Conservation (phyloP, 2,113 vertebrate species). For the Nerophis ophidion region DNA sequence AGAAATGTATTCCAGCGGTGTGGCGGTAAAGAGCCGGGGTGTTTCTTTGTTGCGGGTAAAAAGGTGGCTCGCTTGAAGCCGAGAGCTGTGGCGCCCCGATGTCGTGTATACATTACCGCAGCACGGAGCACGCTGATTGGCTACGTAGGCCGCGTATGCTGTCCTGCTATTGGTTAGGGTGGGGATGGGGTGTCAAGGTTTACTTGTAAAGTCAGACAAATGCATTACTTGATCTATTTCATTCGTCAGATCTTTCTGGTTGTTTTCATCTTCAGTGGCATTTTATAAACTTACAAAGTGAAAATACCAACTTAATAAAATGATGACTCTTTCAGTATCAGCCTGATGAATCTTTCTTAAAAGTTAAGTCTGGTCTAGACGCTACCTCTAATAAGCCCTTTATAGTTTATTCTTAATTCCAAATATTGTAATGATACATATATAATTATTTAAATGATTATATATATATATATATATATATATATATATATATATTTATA, state of each 20-base stretch:
- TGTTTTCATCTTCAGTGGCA: too few species aligned
- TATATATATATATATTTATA: neutral
- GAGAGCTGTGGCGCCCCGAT: constrained; percentile 12
- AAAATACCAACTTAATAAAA: too few species aligned
- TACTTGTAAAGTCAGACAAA: neutral
- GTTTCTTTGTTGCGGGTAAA: constrained; percentile 58
- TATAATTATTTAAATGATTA: too few species aligned
- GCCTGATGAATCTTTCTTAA: too few species aligned
- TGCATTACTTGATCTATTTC: neutral
- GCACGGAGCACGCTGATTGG: constrained; percentile 47
- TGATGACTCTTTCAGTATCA: too few species aligned
- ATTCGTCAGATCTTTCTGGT: too few species aligned
- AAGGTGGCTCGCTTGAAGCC: constrained; percentile 26
- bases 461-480: too few species aligned
- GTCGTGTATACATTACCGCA: constrained; percentile 39
- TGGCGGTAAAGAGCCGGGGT: constrained; percentile 6
- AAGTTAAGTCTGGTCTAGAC: too few species aligned
- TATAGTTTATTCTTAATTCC: too few species aligned
- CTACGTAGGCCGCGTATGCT: constrained; percentile 19
- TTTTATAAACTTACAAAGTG: too few species aligned
- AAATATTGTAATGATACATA: too few species aligned
- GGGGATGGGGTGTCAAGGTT: neutral
- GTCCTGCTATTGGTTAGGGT: constrained; percentile 35
- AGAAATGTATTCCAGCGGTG: constrained; percentile 17
- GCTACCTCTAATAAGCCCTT: too few species aligned